Evolutionary conservation across 2,888 invertebrate species (phyloP).

Genomic region (Drosophila neotestacea): DNA sequence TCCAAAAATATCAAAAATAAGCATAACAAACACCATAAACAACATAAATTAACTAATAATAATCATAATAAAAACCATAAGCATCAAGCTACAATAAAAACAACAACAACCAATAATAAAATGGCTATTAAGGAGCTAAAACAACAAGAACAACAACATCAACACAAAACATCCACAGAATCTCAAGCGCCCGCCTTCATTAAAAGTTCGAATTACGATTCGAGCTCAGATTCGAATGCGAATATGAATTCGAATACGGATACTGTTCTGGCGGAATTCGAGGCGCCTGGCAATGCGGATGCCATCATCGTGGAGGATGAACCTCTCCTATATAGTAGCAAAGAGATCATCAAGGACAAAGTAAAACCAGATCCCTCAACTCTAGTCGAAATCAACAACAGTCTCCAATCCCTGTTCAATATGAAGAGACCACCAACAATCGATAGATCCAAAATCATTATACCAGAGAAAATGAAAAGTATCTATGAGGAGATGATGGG

Average conservation of each 20-base stretch:
- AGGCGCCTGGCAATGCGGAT: slow-evolving; percentile 63
- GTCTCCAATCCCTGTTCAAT: slow-evolving; percentile 85
- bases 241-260: slow-evolving; percentile 38
- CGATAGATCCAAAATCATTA: slow-evolving; percentile 85
- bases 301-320: slow-evolving; percentile 68
- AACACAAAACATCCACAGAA: slow-evolving; percentile 45
- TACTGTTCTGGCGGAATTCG: slow-evolving; percentile 59
- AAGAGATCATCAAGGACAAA: slow-evolving; percentile 80
- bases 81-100: slow-evolving; percentile 29
- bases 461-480: slow-evolving; percentile 93
- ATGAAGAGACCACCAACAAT: slow-evolving; percentile 85
- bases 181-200: slow-evolving; percentile 29
- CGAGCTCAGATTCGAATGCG: slow-evolving; percentile 1
- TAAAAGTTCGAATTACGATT: slow-evolving; percentile 1
- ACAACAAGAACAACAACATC: slow-evolving; percentile 11
- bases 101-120: slow-evolving; percentile 39
- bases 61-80: slow-evolving; percentile 53
- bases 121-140: slow-evolving; percentile 68
- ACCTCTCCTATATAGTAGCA: slow-evolving; percentile 81
- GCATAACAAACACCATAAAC: slow-evolving; percentile 54
- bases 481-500: slow-evolving; percentile 90
- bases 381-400: slow-evolving; percentile 86
- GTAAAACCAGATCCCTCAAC: slow-evolving; percentile 84
- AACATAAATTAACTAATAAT: slow-evolving; percentile 54
- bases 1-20: slow-evolving; percentile 73